phyloP scores from a whole-genome alignment of 2,113 vertebrate genomes.

The Neoarius graeffei region DNA sequence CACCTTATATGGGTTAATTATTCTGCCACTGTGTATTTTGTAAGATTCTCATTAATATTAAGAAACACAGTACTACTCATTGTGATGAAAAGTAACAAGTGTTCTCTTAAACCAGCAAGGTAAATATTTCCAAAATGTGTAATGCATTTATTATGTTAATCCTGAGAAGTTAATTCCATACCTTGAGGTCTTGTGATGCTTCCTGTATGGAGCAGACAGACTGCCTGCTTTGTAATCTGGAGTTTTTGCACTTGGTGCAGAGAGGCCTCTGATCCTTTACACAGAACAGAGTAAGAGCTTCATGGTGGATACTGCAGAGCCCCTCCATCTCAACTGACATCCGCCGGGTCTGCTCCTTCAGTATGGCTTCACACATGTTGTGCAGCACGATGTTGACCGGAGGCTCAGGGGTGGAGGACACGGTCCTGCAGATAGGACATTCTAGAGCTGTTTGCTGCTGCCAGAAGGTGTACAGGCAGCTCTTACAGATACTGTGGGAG shows the following conservation, averaged over 20 bases:
- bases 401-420: constrained; percentile 36
- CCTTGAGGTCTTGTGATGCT: constrained; percentile 42
- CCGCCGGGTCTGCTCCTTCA: constrained; percentile 30
- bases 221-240: constrained; percentile 32
- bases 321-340: constrained; percentile 35
- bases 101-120: not conserved
- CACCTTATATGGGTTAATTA: not conserved
- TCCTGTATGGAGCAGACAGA: constrained; percentile 28
- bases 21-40: not conserved
- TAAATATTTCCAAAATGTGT: not conserved
- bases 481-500: constrained; percentile 53
- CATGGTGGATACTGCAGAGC: constrained; percentile 36
- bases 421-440: constrained; percentile 49
- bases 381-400: constrained; percentile 41
- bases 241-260: constrained; percentile 40
- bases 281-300: constrained; percentile 48
- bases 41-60: not conserved
- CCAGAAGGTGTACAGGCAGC: constrained; percentile 52
- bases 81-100: not conserved
- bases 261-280: constrained; percentile 24
- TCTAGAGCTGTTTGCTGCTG: constrained; percentile 24
- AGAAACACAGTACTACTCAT: not conserved
- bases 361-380: constrained; percentile 46
- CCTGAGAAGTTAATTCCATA: not conserved
- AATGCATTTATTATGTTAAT: not conserved